Percentiles rank a stretch among this genome's conserved stretches.
phyloP scores from a whole-genome alignment of 2,113 vertebrate genomes.

The cattle (Bos taurus) region ARS-UCD2.0 NC_037335.1:102207501-102208000 shows the following conservation, averaged over 20 bases:
- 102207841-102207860: background rate
- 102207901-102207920: background rate
- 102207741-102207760: background rate
- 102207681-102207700: background rate
- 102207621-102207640: background rate
- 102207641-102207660: background rate
- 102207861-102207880: background rate
- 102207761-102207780: background rate
- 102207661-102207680: background rate
- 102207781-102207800: background rate
- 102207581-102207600: background rate
- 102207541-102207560: background rate
- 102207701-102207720: background rate
- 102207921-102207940: background rate
- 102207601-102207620: background rate
- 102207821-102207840: background rate
- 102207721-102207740: background rate
- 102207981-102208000: background rate
- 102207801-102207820: background rate
- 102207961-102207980: background rate
- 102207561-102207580: background rate
- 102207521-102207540: background rate
- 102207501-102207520: background rate
- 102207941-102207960: background rate
- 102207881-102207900: background rate